Evolutionary conservation across 1,140 invertebrate genomes (phyloP).

Genomic region (Hesperophylax magnus): DNA sequence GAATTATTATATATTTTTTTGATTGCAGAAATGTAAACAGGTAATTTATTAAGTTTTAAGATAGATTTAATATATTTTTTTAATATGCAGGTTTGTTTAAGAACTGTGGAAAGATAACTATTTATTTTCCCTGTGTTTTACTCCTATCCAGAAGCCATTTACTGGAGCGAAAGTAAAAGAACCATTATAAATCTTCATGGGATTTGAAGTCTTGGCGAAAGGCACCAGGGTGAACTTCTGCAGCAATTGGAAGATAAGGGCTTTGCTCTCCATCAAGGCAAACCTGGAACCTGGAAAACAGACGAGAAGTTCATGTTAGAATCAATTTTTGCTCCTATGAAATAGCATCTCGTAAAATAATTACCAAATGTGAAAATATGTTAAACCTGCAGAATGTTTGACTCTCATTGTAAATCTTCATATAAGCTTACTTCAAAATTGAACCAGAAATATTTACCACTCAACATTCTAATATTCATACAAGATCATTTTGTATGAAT

Average conservation of each 20-base stretch:
- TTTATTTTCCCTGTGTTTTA: constrained; percentile 12
- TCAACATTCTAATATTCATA: too few relatives aligned
- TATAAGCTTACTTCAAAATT: background rate
- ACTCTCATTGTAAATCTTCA: background rate
- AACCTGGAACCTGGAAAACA: background rate
- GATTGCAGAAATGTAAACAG: too few relatives aligned
- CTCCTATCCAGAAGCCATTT: constrained; percentile 14
- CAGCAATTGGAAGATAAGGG: constrained; percentile 3
- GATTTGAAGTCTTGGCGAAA: background rate
- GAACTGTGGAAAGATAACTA: too few relatives aligned
- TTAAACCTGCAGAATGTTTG: background rate
- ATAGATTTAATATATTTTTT: too few relatives aligned
- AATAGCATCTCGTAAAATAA: background rate
- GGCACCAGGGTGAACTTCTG: background rate
- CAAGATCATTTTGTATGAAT: too few relatives aligned
- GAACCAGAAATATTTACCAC: background rate
- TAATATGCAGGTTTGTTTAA: background rate
- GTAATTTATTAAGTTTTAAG: too few relatives aligned
- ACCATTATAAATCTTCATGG: background rate
- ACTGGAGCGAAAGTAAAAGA: background rate
- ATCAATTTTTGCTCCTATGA: background rate
- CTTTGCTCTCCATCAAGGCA: constrained; percentile 17
- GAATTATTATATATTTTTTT: too few relatives aligned
- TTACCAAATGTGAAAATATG: background rate
- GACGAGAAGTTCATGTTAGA: background rate